These are phyloP conservation scores for Albula goreensis DNA, from an alignment of 2,113 vertebrate genomes.

Conservation along the genomic window DNA sequence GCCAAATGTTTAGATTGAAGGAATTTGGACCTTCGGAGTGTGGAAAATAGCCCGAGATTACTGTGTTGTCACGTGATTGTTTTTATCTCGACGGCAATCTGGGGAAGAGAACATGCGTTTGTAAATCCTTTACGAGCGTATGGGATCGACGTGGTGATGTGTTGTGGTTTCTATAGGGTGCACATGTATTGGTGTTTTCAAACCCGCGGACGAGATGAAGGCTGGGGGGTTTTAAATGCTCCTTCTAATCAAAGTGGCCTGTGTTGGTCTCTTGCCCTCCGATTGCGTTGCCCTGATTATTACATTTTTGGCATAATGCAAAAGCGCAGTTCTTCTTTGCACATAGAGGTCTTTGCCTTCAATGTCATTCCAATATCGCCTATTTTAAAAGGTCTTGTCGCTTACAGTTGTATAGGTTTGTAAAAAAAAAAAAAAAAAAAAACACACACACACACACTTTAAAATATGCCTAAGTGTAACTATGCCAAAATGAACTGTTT, in stretches of 20 bases:
- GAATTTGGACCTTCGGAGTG: not conserved
- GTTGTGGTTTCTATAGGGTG: not conserved
- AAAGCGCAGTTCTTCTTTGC: not conserved
- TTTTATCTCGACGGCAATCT: not conserved
- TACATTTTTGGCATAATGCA: not conserved
- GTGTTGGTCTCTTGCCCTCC: not conserved
- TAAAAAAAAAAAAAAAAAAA: not conserved
- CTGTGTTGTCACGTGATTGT: slow-evolving; percentile 7
- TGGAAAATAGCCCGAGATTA: not conserved
- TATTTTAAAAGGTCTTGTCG: not conserved
- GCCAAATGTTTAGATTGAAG: not conserved
- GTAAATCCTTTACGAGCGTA: not conserved
- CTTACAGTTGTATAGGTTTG: not conserved
- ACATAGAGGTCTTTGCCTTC: not conserved
- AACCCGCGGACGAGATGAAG: not conserved
- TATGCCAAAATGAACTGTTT: not conserved
- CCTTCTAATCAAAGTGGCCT: not conserved
- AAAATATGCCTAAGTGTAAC: not conserved
- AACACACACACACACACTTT: not conserved
- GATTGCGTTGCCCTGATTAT: not conserved
- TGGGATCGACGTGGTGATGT: not conserved
- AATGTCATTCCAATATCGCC: not conserved
- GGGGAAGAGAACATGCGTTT: not conserved
- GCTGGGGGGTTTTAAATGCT: not conserved
- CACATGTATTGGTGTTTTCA: not conserved